Evolutionary conservation across 2,797 vertebrate species (phyloP).

Genomic region (Sebastes variabilis): DNA sequence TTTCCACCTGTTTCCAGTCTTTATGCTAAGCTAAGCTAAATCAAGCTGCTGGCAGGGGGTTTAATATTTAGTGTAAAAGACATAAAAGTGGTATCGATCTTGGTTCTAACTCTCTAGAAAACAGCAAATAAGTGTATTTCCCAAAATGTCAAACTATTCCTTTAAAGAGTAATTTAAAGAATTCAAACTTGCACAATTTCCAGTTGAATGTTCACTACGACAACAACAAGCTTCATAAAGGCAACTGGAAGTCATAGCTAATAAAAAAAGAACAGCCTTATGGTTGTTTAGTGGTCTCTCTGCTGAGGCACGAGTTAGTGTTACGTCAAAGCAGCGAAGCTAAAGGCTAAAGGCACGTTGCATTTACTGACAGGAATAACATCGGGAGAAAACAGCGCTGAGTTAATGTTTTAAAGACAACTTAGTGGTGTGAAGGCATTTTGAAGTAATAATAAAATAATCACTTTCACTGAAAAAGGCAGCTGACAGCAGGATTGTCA

Average conservation of each 20-base stretch:
- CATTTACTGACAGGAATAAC: constrained; percentile 17
- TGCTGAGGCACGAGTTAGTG: not conserved
- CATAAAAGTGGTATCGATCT: too few species aligned
- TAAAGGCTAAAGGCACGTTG: constrained; percentile 40
- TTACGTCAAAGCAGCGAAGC: constrained; percentile 5
- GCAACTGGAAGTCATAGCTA: not conserved
- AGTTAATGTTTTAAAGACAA: not conserved
- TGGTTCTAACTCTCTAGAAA: not conserved
- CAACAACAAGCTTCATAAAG: not conserved
- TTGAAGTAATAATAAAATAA: not conserved
- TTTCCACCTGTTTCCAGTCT: not conserved
- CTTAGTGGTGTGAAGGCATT: not conserved
- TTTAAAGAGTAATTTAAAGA: not conserved
- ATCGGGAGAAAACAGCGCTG: not conserved
- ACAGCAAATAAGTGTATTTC: not conserved
- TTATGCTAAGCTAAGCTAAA: not conserved
- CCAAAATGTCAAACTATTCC: not conserved
- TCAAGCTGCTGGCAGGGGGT: not conserved
- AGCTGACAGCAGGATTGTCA: constrained; percentile 16
- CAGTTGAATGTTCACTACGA: not conserved
- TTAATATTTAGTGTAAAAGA: too few species aligned
- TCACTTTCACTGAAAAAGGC: not conserved
- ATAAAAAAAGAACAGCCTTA: not conserved
- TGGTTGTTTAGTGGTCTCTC: not conserved
- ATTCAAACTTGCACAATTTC: not conserved